Percentiles rank a stretch among this genome's conserved stretches.
Evolutionary conservation across 2,113 vertebrate species (phyloP).

Genomic region (Thymallus thymallus): DNA sequence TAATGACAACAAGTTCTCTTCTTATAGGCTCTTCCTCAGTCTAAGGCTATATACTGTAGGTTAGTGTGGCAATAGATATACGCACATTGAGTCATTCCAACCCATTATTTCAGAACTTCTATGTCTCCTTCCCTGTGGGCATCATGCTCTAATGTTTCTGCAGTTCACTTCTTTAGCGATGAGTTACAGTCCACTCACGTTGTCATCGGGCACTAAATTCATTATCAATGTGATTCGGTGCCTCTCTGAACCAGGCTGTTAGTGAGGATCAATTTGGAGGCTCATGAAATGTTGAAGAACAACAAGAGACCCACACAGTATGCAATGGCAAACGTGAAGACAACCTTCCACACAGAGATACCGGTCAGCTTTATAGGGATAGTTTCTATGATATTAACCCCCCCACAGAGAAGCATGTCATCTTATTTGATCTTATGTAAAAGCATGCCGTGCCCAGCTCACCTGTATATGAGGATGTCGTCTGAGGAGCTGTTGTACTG

Average conservation of each 20-base stretch:
- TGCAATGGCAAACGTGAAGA: neutral
- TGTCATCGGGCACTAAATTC: neutral
- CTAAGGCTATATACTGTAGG: neutral
- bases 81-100: neutral
- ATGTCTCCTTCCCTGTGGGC: neutral
- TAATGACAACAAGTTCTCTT: neutral
- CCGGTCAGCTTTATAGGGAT: no score
- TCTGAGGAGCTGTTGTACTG: constrained; percentile 84
- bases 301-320: constrained; percentile 3
- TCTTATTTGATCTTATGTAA: no score
- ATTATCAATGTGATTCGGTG: no score
- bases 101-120: neutral
- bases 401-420: no score
- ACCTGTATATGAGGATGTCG: constrained; percentile 82
- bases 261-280: no score
- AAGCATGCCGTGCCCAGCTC: constrained; percentile 9
- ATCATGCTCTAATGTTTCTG: neutral
- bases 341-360: neutral
- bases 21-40: neutral
- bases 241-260: no score
- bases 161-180: neutral
- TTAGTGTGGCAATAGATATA: neutral
- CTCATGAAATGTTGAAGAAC: neutral
- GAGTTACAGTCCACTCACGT: neutral
- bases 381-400: no score